A percentile compares a stretch with the other conserved stretches of the same genome.
Evolutionary conservation across 1,140 invertebrate species (phyloP).

Genomic region (Eulimnadia texana): DNA sequence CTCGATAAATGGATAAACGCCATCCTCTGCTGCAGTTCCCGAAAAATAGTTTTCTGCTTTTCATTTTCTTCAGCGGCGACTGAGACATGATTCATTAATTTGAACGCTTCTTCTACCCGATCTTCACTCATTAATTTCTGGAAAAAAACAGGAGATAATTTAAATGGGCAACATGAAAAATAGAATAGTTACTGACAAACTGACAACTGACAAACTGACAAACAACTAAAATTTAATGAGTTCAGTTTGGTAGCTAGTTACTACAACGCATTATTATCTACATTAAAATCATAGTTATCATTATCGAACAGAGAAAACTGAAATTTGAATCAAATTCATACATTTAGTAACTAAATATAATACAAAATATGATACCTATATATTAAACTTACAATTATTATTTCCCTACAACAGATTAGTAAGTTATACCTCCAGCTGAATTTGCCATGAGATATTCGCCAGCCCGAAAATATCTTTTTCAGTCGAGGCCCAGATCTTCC

Average conservation of each 20-base stretch:
- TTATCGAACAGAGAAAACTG: no score
- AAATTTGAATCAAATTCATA: neutral
- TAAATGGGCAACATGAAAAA: no score
- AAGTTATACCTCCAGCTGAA: slow-evolving; percentile 30
- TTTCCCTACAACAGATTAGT: no score
- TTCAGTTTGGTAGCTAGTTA: no score
- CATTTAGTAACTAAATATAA: neutral
- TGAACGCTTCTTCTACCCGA: slow-evolving; percentile 4
- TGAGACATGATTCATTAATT: neutral
- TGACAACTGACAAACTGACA: no score
- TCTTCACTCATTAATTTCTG: slow-evolving; percentile 7
- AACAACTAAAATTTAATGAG: no score
- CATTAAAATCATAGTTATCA: no score
- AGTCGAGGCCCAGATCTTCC: slow-evolving; percentile 32
- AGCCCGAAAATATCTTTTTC: slow-evolving; percentile 31
- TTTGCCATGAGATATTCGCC: slow-evolving; percentile 35
- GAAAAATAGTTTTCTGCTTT: neutral
- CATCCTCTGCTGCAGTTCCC: neutral
- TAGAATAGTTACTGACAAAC: no score
- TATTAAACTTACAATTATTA: neutral
- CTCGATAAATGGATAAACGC: neutral
- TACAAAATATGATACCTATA: neutral
- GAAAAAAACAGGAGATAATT: no score
- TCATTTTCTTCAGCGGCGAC: neutral
- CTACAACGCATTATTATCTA: no score